Evolutionary conservation across 1,140 invertebrate genomes (phyloP), one percentile per base, ranked within the genome.

Genomic region (Streblospio benedicti): DNA sequence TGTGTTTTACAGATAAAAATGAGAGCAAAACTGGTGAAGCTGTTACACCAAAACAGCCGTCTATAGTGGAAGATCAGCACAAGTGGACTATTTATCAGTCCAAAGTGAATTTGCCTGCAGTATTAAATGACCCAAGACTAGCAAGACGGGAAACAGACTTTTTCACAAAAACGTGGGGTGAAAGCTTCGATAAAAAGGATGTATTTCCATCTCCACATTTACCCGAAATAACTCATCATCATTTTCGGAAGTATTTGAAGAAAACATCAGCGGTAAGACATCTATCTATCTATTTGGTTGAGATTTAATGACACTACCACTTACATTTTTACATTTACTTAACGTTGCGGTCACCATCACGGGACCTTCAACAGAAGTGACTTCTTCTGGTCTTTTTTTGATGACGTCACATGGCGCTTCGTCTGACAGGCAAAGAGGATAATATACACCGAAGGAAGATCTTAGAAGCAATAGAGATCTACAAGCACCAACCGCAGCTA

Each of bases 91-190:
- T 83, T 23, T 82, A 80, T 64, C 76, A 79, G 53, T 77, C 91
- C 28, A 85, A 65, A 49, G 73, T 76, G 78, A 98, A 98, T 79
- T 82, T 99, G 63, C 90, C 95, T 25, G 92, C 94, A 52, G 91
- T 96, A 57, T 82, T 99, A 28, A 96, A 97, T 80, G 94, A 99
- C 81, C 95, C 96, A 0, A 86, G 87, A 50, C 86, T 86, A 67
- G 87, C 90, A n/a, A 75, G 80, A 55, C 83, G 69, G 65, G 68
- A 76, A 63, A 69, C 77, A 76, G 80, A 94, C 73, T 93, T 99
- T 69, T 93, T 99, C 70, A 96, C 93, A 0, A 93, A 92, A 76
- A 94, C 92, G 63, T 99, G 96, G 96, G 95, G 96, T 41, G 93
- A 96, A 70, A 97, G 97, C 79, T 83, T 94, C 64, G 75, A 77